These are phyloP conservation scores for Crotalus horridus DNA, from an alignment of 2,113 vertebrate species.

Conservation along the genomic window DNA sequence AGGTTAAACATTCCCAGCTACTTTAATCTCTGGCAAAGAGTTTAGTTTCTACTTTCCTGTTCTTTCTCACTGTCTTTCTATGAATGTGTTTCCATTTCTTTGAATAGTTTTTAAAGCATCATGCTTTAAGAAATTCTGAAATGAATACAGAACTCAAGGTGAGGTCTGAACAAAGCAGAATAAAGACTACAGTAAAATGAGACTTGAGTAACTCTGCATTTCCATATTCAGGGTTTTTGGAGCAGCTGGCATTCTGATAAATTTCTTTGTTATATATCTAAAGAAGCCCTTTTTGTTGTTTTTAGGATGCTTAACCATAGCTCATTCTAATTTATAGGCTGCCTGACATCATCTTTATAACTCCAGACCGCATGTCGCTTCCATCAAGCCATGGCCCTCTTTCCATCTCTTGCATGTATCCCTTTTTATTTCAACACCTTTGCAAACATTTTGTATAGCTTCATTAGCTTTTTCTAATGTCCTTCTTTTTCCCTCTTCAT, in stretches of 20 bases:
- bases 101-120: not conserved
- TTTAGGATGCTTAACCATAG: not conserved
- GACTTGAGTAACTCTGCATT: not conserved
- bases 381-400: not conserved
- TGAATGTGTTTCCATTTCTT: not conserved
- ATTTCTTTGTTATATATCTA: not conserved
- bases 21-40: not conserved
- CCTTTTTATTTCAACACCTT: not conserved
- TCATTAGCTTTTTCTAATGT: not conserved
- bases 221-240: not conserved
- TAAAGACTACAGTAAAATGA: not conserved
- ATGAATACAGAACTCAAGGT: not conserved
- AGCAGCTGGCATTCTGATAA: not conserved
- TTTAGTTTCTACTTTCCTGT: not conserved
- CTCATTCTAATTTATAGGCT: not conserved
- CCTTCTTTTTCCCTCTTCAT: not conserved
- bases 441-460: not conserved
- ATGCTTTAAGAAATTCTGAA: not conserved
- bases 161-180: not conserved
- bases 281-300: not conserved
- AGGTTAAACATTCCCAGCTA: not conserved
- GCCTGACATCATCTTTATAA: not conserved
- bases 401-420: not conserved
- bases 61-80: not conserved
- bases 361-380: not conserved